A percentile compares a stretch with the other conserved stretches of the same genome.
Conservation (phyloP, 1,140 invertebrate genomes). For the Drusus annulatus region DNA sequence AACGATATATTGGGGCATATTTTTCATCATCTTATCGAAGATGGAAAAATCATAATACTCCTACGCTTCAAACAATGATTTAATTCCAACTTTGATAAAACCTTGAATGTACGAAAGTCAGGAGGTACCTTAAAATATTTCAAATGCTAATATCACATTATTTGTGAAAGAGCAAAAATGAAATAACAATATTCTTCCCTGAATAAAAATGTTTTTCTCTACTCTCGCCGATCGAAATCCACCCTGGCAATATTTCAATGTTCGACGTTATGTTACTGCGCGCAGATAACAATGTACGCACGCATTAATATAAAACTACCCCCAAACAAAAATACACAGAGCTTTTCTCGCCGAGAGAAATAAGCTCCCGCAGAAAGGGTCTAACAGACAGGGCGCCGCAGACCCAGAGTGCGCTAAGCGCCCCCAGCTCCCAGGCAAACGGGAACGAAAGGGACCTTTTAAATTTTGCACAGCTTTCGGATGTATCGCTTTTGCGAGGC, state of each 20-base stretch:
- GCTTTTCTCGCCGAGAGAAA: conserved; percentile 49
- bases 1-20: no score
- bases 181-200: conserved; percentile 11
- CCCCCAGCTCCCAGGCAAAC: background rate
- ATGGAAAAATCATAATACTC: no score
- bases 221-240: conserved; percentile 25
- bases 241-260: conserved; percentile 55
- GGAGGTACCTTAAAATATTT: no score
- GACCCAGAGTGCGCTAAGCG: conserved; percentile 2
- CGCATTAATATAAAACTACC: conserved; percentile 60
- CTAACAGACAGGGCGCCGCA: background rate
- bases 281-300: conserved; percentile 59
- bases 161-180: no score
- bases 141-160: no score
- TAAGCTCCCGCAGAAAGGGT: conserved; percentile 7
- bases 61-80: no score
- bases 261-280: conserved; percentile 58
- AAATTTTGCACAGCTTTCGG: conserved; percentile 2
- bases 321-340: conserved; percentile 59
- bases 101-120: no score
- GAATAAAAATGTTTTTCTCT: conserved; percentile 9
- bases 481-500: conserved; percentile 39
- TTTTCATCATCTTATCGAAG: no score
- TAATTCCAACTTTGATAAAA: no score
- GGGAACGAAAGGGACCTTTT: background rate